Evolutionary conservation across 2,113 vertebrate genomes (phyloP), one percentile per base, ranked within the genome.

Genomic region (Piaya cayana): DNA sequence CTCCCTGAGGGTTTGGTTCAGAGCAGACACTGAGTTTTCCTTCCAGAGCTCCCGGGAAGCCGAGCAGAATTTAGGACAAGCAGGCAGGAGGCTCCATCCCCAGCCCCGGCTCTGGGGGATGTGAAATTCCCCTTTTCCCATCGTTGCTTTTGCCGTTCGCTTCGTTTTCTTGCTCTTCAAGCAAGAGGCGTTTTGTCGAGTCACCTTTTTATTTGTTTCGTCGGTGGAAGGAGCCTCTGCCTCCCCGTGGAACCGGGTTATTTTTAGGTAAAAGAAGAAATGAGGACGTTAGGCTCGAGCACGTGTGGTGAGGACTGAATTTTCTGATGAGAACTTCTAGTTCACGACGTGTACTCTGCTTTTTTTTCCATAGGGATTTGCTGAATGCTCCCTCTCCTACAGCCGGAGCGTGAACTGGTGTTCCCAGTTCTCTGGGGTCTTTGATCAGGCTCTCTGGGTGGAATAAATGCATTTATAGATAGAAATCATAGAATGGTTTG

Each of bases 221-320:
- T 56, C 42, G 63, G 58, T 29, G 63, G 43, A 23, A 80, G 25
- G 27, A 81, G 59, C 79, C 53, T 67, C 56, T 47, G 47, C 30
- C 64, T 93, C 82, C 60, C 8, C 2, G 6, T 12, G 82, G 26
- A 79, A 76, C 23, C 9, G 8, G 53, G 32, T 64, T 93, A 29
- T 68, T 94, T 93, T 88, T 88, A 70, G 85, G 63, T 45, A n/a
- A 75, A 32, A 70, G 68, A 37, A 87, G 77, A 78, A 90, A 86
- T 8, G 58, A 93, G 79, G 90, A 70, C 21, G 0, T 65, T 58
- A 14, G 53, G 60, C 65, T 78, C 25, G 30, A 37, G 80, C 49
- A 93, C 5, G 56, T 75, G 62, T 63, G 93, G 80, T 45, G 71
- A 76, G 79, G 83, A 6, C 34, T 88, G 71, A 23, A 49, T 96